These are phyloP conservation scores for Cygnus buccinator DNA, from an alignment of 2,113 vertebrate species.

Conservation along the genomic window DNA sequence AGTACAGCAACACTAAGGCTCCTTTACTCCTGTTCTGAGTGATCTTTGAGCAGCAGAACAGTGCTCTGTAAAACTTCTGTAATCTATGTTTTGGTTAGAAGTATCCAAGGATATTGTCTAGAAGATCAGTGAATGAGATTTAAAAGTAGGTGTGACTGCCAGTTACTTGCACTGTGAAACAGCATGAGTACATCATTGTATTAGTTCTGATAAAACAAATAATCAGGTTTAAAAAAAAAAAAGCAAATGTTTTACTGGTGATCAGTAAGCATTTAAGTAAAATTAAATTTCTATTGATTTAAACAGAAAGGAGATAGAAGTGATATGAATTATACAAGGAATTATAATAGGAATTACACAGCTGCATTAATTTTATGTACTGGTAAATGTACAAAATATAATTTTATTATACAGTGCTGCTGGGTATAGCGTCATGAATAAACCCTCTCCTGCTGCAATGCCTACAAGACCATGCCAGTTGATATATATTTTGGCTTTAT, in stretches of 20 bases:
- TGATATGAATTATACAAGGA: conserved; percentile 11
- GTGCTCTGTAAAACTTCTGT: not conserved
- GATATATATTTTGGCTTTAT: not conserved
- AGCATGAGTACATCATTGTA: not conserved
- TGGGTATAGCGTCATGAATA: not conserved
- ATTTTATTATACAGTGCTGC: conserved; percentile 43
- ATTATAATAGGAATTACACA: conserved; percentile 47
- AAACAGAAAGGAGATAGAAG: conserved; percentile 25
- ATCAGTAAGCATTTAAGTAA: conserved; percentile 36
- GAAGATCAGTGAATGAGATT: not conserved
- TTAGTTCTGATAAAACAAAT: conserved; percentile 44
- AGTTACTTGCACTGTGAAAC: not conserved
- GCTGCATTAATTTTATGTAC: conserved; percentile 64
- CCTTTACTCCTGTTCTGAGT: not conserved
- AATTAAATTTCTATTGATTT: conserved; percentile 65
- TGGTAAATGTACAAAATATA: conserved; percentile 3
- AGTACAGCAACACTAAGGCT: not conserved
- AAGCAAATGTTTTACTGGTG: not conserved
- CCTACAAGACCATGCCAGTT: not conserved
- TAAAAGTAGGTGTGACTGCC: not conserved
- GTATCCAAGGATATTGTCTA: not conserved
- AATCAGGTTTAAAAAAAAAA: not conserved
- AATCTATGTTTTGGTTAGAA: not conserved
- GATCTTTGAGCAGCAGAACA: not conserved
- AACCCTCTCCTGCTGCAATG: not conserved